Evolutionary conservation across 2,797 vertebrate species (phyloP), one percentile per base, ranked within the genome.

Genomic region (Mastacembelus armatus): DNA sequence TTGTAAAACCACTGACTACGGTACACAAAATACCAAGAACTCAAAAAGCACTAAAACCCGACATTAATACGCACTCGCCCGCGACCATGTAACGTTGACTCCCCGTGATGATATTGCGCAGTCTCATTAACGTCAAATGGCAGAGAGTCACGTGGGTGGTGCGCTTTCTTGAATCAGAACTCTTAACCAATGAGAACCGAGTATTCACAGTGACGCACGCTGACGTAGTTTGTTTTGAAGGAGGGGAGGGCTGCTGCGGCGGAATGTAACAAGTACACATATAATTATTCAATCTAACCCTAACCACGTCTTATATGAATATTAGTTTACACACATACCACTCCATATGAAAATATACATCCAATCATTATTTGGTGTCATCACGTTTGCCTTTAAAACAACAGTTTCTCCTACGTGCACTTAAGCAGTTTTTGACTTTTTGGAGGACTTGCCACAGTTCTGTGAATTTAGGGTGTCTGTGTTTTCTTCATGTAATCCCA

Each of bases 51-150:
- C 44, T 16, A 73, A 55, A 71, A 58, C 56, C 19, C 21, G 43
- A 63, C 57, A 66, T 77, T 38, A 66, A 47, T 18, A 19, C 63
- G 18, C 11, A 11, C 2, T 66, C 27, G 32, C 30, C 43, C 66
- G 58, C 62, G 63, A 52, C 29, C 73, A 15, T 47, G 18, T 22
- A 36, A 45, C 55, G 57, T 84, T 60, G 78, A 70, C 77, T 70
- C 66, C 65, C 63, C 83, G 64, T 82, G 70, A 48, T 60, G 51
- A 18, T 52, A 76, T 44, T 87, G 80, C 90, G 88, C 84, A 89
- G 83, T 40, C 82, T 81, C 84, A 6, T n/a, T 44, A 22, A 70
- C 74, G 35, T 84, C 85, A 86, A 89, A 89, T 66, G 78, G 75
- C 66, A 68, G 80, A 0, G 4, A 21, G 29, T 87, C 74, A 91